Evolutionary conservation across 2,888 invertebrate species (phyloP).

Genomic region (Cyclophora punctaria): DNA sequence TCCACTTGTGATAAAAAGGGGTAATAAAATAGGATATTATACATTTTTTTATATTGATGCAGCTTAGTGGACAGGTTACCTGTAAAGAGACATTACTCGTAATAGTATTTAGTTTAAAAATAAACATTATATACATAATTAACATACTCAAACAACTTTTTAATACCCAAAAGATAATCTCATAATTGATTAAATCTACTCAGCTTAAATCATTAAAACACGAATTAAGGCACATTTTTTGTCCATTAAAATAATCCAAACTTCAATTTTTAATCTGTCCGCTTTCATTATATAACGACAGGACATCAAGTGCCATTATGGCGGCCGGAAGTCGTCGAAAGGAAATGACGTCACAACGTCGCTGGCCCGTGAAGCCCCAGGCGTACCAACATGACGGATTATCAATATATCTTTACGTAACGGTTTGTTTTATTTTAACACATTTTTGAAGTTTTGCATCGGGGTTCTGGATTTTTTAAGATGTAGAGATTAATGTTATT

Average conservation of each 20-base stretch:
- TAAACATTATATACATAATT: no score
- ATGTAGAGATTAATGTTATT: slow-evolving; percentile 6
- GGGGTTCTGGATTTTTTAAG: no score
- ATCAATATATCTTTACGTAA: slow-evolving; percentile 37
- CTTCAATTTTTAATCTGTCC: slow-evolving; percentile 1
- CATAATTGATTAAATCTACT: no score
- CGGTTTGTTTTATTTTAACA: slow-evolving; percentile 26
- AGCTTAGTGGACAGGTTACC: no score
- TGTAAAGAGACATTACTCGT: no score
- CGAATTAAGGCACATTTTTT: neutral
- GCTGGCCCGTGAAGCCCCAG: slow-evolving; percentile 44
- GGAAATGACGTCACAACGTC: slow-evolving; percentile 51
- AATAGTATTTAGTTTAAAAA: no score
- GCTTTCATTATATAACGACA: slow-evolving; percentile 3
- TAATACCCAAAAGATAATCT: no score
- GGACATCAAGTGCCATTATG: slow-evolving; percentile 25
- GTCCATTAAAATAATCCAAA: neutral
- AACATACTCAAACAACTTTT: no score
- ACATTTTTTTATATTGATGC: no score
- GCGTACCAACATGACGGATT: slow-evolving; percentile 25
- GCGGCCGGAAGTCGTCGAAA: slow-evolving; percentile 19
- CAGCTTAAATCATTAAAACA: no score
- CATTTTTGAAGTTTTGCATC: neutral
- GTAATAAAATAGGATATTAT: no score
- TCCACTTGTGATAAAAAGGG: no score